Base-by-base conservation (phyloP, 2,888 invertebrate species). In the Coenonympha arcania region DNA sequence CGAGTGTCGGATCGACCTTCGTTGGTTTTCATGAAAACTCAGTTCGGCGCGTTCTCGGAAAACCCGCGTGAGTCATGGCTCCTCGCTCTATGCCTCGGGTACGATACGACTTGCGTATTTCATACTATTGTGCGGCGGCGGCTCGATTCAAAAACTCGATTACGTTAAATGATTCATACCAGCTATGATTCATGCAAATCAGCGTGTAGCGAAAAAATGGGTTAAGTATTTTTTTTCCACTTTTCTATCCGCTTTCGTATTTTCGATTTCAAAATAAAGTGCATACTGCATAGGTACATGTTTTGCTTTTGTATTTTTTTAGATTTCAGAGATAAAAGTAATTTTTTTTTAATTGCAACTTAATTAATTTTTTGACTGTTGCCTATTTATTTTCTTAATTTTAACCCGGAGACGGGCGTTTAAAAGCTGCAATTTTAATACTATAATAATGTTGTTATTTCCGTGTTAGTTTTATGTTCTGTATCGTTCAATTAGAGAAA, bases 141-240 rank as follows among this genome's bases (percentile, higher is more conserved):
- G 74, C 78, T 78, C 79, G 76, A 83, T 82, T 85, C 83, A 84
- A 85, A 84, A 83, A 83, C 80, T 81, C 79, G 78, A 82, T 81
- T 80, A 82, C 79, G 78, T 71, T 63, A 74, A 73, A 76, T 86
- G 85, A 86, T 77, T 86, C 84, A 86, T 72, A 64, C 71, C 59
- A 57, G 63, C 71, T 73, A 77, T 85, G 86, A 86, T 76, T 86
- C 86, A 84, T 73, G 76, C 85, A 85, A 86, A 76, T 86, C 86
- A 84, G 73, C 74, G 60, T 60, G 67, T 68, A 73, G 48, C 44
- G 49, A 52, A 58, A 58, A 55, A 46, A 15, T 33, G 24, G 15
- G 36, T 11, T 16, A 19, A 11, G 6, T 19, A 11, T 34, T 36
- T 11, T 36, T 36, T 19, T 6, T 20, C 19, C n/a, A 31, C 30